Base-by-base conservation (phyloP, 2,888 invertebrate genomes). In the Callyntrura guangdongensis region DNA sequence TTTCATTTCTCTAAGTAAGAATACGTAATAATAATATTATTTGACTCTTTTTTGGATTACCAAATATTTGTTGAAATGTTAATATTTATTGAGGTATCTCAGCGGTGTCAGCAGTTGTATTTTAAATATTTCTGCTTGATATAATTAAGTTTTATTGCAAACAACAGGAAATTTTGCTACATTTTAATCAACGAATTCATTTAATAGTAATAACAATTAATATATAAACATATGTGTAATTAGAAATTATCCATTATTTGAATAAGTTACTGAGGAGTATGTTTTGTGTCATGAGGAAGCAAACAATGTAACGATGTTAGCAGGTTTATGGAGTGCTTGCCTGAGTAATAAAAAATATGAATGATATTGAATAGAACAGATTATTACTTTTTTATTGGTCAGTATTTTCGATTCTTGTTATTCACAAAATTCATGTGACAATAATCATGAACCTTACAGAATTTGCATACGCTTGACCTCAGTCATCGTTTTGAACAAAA, bases 121-220 rank as follows among this genome's bases (percentile, higher is more conserved):
- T 72, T 8, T 72, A 20, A 45, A 72, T 47, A 36, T 27, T 36
- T 27, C n/a, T 69, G 36, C 36, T 4, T 36, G 27, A 12, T n/a
- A 69, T 72, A 27, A 14, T 77, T 20, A 25, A 56, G 17, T 25
- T n/a, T 56, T 79, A 47, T 47, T 72, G 53, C 79, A 81, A 81
- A 81, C 59, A 81, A 36, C 56, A 59, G 25, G n/a, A 79, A 79
- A 79, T 83, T 83, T 83, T 83, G 83, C 83, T 83, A 83, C 83
- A 59, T 83, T 83, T 83, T 83, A 83, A 83, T 83, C 83, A 83
- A 83, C 83, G 83, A 61, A 64, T 83, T 61, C 83, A 83, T 47
- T 72, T 72, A 72, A 72, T 72, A 17, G 4, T 47, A 47, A 47
- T 47, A 47, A 45, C 45, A 72, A 4, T 64, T 72, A 72, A 72